Evolutionary conservation across 2,797 vertebrate species (phyloP).

Genomic region (Gymnodraco acuticeps): DNA sequence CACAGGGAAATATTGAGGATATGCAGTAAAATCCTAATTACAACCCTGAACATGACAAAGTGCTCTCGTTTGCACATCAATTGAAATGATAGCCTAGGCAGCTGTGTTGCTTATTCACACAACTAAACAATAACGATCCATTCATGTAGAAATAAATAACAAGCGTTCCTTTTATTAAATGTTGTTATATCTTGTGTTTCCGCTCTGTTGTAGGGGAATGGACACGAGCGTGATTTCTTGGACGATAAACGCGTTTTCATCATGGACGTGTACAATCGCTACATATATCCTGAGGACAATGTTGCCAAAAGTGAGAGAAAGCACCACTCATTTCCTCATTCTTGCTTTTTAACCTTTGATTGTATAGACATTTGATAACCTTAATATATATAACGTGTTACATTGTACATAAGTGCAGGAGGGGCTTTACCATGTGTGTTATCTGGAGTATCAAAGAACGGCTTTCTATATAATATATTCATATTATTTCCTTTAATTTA

Average conservation of each 20-base stretch:
- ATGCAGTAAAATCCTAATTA: conserved; percentile 68
- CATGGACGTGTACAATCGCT: conserved; percentile 95
- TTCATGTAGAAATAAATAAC: conserved; percentile 19
- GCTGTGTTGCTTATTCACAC: conserved; percentile 44
- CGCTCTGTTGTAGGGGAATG: conserved; percentile 89
- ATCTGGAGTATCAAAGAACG: no score
- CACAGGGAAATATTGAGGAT: conserved; percentile 40
- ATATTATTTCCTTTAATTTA: no score
- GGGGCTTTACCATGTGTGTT: no score
- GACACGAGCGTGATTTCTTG: conserved; percentile 96
- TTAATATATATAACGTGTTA: background rate
- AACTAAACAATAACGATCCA: conserved; percentile 34
- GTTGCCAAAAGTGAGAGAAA: conserved; percentile 92
- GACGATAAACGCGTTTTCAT: conserved; percentile 93
- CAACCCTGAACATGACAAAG: conserved; percentile 51
- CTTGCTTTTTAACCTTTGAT: no score
- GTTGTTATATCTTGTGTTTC: background rate
- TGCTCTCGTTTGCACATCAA: conserved; percentile 45
- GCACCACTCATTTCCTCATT: background rate
- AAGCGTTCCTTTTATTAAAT: background rate
- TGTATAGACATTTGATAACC: no score
- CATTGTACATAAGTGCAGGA: background rate
- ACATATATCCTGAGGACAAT: conserved; percentile 94
- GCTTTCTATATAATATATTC: no score
- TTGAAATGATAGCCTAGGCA: conserved; percentile 38